phyloP scores from a whole-genome alignment of 2,113 vertebrate genomes.

The Echinops telfairi region DNA sequence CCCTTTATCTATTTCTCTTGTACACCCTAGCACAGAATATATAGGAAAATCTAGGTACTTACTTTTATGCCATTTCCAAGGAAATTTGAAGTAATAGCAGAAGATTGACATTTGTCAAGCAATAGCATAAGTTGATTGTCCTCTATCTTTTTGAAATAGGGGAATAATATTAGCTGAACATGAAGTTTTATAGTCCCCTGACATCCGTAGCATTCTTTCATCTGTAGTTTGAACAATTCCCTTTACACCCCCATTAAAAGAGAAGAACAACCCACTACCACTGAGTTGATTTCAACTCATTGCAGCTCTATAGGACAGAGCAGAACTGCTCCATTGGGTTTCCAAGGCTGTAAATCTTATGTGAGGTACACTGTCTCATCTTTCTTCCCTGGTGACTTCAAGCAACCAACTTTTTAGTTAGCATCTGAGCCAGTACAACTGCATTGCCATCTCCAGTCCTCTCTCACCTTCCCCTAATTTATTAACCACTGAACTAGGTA shows the following conservation, averaged over 20 bases:
- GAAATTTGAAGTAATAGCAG: slow-evolving; percentile 31
- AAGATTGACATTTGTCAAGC: slow-evolving; percentile 27
- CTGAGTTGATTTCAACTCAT: too few species aligned
- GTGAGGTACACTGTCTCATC: too few species aligned
- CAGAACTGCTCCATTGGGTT: background rate
- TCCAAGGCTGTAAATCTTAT: background rate
- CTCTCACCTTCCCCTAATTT: background rate
- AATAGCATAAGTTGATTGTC: background rate
- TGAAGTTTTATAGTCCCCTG: background rate
- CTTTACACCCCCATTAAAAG: background rate
- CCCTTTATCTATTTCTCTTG: background rate
- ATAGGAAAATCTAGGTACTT: background rate
- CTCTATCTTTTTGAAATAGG: background rate
- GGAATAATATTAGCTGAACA: background rate
- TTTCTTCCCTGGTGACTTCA: too few species aligned
- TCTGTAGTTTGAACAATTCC: background rate
- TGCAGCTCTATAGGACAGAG: too few species aligned
- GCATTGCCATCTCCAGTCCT: background rate
- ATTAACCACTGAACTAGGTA: background rate
- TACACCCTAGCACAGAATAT: background rate
- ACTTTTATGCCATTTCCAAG: background rate
- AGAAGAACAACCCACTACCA: background rate
- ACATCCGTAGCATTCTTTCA: background rate
- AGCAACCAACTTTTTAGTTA: background rate
- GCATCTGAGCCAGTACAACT: background rate